Base-by-base conservation (phyloP, 2,888 invertebrate species). In the Neoitamus cyanurus region DNA sequence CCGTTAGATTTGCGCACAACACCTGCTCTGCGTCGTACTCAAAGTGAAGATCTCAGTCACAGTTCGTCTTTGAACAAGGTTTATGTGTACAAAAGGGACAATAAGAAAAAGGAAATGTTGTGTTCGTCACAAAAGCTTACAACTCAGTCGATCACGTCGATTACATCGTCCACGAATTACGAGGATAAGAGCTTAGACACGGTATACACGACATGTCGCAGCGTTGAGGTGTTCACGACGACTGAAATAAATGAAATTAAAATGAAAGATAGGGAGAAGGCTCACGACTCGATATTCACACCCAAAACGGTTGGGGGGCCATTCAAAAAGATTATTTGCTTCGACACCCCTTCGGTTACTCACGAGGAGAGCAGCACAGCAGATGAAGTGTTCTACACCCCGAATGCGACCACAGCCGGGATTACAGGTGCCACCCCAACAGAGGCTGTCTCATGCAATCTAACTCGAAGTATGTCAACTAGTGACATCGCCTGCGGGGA, bases 1-100 rank as follows among this genome's bases (percentile, higher is more conserved):
- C 88, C 89, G n/a, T 86, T 90, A 42, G 91, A 91, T 86, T 85
- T 91, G 13, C 89, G 91, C 5, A 87, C 90, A 2, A 90, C 91
- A 2, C 91, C 91, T 4, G 90, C 87, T 4, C 80, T 91, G 15
- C 89, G 90, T 4, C 90, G 91, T 2, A 88, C 89, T 5, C 89
- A 89, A 73, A 89, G 87, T 77, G 89, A 89, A 84, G 28, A 25
- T 46, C 6, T 37, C 3, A 58, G 58, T 58, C 7, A 36, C 4
- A 80, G 83, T 30, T 86, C 34, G 48, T 86, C 85, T 31, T 83
- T 72, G 58, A 86, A 85, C 36, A 75, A 75, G 15, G 6, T 15
- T n/a, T 48, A 20, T 15, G 13, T 73, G 20, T 42, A 36, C 5
- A 13, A 73, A 36, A 13, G 46, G 28, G 28, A 73, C 36, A 85